Percentiles rank a stretch among this genome's conserved stretches.
phyloP scores from a whole-genome alignment of 2,888 invertebrate species.

The Matsumyia berberina region DNA sequence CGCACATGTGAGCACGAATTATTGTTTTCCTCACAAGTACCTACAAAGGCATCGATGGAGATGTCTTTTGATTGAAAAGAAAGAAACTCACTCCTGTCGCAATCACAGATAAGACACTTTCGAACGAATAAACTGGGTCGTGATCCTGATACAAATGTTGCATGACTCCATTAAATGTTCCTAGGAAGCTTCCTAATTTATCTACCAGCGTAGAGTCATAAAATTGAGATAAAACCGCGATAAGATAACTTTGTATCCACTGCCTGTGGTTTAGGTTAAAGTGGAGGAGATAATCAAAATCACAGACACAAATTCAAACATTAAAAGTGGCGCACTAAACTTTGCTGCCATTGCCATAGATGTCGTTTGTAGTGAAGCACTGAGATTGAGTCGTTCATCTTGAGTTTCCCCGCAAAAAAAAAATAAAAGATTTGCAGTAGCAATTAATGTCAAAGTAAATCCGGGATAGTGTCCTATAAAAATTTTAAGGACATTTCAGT shows the following conservation, averaged over 20 bases:
- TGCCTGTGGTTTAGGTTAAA: slow-evolving; percentile 33
- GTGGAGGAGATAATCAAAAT: slow-evolving; percentile 11
- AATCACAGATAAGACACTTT: too few relatives aligned
- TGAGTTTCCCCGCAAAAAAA: background rate
- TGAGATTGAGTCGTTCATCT: slow-evolving; percentile 5
- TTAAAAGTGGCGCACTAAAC: slow-evolving; percentile 50
- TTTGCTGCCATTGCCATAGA: slow-evolving; percentile 40
- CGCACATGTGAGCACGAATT: slow-evolving; percentile 12
- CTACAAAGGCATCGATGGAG: background rate
- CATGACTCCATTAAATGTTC: slow-evolving; percentile 5
- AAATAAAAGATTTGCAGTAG: background rate
- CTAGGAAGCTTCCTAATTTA: slow-evolving; percentile 28
- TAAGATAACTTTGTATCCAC: slow-evolving; percentile 7
- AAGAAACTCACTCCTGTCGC: too few relatives aligned
- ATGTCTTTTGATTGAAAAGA: background rate
- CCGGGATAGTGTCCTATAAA: background rate
- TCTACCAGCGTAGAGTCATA: slow-evolving; percentile 37
- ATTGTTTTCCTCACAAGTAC: slow-evolving; percentile 6
- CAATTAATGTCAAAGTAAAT: background rate
- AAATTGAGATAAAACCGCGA: slow-evolving; percentile 26
- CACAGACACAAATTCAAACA: slow-evolving; percentile 39
- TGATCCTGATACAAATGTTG: slow-evolving; percentile 1
- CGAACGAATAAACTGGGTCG: too few relatives aligned
- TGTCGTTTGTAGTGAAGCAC: slow-evolving; percentile 23
- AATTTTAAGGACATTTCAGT: background rate